Evolutionary conservation across 2,888 invertebrate genomes (phyloP).

Genomic region (Lysandra bellargus): DNA sequence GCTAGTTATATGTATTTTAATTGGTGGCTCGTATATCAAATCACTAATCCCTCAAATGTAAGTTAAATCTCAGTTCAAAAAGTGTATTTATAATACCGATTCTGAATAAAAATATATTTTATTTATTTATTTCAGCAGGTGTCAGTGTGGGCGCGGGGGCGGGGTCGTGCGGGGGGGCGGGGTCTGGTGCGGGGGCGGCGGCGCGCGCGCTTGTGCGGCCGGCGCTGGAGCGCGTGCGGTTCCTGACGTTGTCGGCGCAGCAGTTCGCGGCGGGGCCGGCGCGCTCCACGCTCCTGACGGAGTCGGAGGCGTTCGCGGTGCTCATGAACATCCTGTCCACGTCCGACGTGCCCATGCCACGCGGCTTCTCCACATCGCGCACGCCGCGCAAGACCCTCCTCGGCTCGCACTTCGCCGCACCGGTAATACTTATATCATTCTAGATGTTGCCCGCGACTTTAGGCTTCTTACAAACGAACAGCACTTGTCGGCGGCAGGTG

Average conservation of each 20-base stretch:
- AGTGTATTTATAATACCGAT: too few relatives aligned
- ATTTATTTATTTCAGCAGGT: too few relatives aligned
- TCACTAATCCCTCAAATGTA: too few relatives aligned
- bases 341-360: conserved; percentile 85
- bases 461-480: too few relatives aligned
- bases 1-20: too few relatives aligned
- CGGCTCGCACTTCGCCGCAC: conserved; percentile 37
- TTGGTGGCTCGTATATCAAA: too few relatives aligned
- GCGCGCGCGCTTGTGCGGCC: conserved; percentile 61
- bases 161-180: neutral
- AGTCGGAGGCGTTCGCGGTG: conserved; percentile 89
- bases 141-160: neutral
- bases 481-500: too few relatives aligned
- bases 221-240: conserved; percentile 86
- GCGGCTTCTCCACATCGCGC: conserved; percentile 83
- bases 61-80: too few relatives aligned
- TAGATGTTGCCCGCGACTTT: too few relatives aligned
- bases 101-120: too few relatives aligned
- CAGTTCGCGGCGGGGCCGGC: conserved; percentile 92
- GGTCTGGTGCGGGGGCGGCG: neutral
- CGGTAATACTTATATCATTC: neutral
- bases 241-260: conserved; percentile 88
- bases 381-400: conserved; percentile 70
- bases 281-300: conserved; percentile 85
- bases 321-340: conserved; percentile 91